Conservation (phyloP, 1,140 invertebrate genomes). For the Scaptodrosophila lebanonensis region DNA sequence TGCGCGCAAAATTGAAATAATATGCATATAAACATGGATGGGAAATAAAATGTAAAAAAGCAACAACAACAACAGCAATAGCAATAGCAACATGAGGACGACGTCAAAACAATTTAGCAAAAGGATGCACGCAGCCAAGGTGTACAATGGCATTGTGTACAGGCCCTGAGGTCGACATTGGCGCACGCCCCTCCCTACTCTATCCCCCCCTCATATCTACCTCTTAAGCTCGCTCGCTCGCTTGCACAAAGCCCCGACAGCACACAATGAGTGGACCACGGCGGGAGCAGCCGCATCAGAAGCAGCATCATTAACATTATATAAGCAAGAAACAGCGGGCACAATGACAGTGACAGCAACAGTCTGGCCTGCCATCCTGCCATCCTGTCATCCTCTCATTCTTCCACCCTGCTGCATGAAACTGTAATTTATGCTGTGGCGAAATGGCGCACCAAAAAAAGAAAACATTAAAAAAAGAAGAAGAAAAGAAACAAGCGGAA, state of each 20-base stretch:
- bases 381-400: constrained; percentile 4
- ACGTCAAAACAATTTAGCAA: constrained; percentile 43
- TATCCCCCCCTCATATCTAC: too few relatives aligned
- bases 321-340: constrained; percentile 58
- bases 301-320: constrained; percentile 71
- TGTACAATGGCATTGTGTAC: constrained; percentile 15
- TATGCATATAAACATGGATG: constrained; percentile 62
- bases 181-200: constrained; percentile 26
- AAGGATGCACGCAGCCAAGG: constrained; percentile 24
- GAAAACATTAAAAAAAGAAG: constrained; percentile 15
- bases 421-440: constrained; percentile 70
- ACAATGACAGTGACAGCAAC: constrained; percentile 37
- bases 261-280: too few relatives aligned
- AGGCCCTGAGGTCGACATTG: not conserved
- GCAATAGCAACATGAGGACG: not conserved
- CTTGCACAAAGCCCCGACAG: too few relatives aligned
- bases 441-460: constrained; percentile 59
- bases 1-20: constrained; percentile 72
- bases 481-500: constrained; percentile 29
- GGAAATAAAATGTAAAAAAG: constrained; percentile 12
- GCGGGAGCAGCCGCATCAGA: constrained; percentile 12
- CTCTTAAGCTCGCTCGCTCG: too few relatives aligned
- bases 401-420: constrained; percentile 29
- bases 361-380: constrained; percentile 1
- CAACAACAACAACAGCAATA: constrained; percentile 15